These are phyloP conservation scores for Gallinago paraguaiae DNA, from an alignment of 2,113 vertebrate species.

Conservation along the genomic window DNA sequence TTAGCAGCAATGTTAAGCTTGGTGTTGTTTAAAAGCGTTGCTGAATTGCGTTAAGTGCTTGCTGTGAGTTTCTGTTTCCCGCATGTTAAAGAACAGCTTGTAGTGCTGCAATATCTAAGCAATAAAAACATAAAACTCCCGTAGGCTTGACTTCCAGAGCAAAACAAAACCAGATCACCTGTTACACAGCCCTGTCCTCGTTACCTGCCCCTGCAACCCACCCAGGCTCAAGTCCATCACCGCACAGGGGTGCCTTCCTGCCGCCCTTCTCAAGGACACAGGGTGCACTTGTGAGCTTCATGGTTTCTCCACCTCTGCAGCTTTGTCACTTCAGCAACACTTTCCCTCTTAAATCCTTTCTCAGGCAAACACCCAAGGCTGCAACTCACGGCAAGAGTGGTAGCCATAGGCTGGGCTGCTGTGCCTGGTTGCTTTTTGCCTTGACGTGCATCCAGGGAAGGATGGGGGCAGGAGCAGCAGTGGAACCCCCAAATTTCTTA, in stretches of 20 bases:
- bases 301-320: neutral
- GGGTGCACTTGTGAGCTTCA: neutral
- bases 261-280: neutral
- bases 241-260: neutral
- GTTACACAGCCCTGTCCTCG: neutral
- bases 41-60: neutral
- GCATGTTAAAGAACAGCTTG: neutral
- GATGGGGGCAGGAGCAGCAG: neutral
- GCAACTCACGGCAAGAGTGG: rapidly evolving
- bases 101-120: neutral
- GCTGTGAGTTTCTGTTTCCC: neutral
- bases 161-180: neutral
- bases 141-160: neutral
- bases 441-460: neutral
- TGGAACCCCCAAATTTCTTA: neutral
- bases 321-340: neutral
- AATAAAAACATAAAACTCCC: neutral
- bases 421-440: neutral
- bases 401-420: neutral
- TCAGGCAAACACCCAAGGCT: neutral
- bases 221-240: neutral
- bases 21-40: neutral
- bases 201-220: neutral
- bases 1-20: neutral
- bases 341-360: neutral